Percentiles rank a stretch among this genome's conserved stretches.
phyloP scores from a whole-genome alignment of 2,113 vertebrate genomes.

The Panurus biarmicus region DNA sequence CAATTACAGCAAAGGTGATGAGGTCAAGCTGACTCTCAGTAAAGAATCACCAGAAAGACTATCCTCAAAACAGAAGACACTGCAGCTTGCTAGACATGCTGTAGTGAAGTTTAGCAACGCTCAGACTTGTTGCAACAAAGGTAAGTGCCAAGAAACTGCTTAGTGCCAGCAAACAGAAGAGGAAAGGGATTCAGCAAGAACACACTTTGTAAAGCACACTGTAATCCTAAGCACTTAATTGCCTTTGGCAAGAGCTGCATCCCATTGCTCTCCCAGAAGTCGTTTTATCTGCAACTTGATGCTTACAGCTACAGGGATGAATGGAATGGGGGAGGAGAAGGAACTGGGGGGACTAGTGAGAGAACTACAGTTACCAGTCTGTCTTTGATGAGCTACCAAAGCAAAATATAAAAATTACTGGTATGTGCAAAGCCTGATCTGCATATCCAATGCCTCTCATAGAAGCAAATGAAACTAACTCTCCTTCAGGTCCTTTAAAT shows the following conservation, averaged over 20 bases:
- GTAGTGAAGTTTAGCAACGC: slow-evolving; percentile 3
- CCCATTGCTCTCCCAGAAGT: slow-evolving; percentile 37
- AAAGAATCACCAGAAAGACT: not conserved
- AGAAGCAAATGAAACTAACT: not conserved
- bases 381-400: not conserved
- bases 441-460: not conserved
- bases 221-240: slow-evolving; percentile 60
- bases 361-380: not conserved
- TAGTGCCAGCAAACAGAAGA: slow-evolving; percentile 16
- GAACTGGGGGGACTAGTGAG: not conserved
- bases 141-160: slow-evolving; percentile 12
- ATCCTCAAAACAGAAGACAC: not conserved
- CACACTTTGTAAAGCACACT: slow-evolving; percentile 28
- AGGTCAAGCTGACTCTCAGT: not conserved
- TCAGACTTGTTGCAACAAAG: slow-evolving; percentile 15
- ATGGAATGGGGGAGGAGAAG: slow-evolving; percentile 32
- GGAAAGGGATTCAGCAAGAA: slow-evolving; percentile 32
- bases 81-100: not conserved
- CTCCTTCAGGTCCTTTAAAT: not conserved
- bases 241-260: slow-evolving; percentile 44
- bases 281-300: slow-evolving; percentile 36
- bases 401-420: not conserved
- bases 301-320: slow-evolving; percentile 27
- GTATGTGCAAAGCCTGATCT: not conserved
- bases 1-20: not conserved